These are phyloP conservation scores for Helicorthomorpha holstii DNA, from an alignment of 1,140 invertebrate species.

Conservation along the genomic window DNA sequence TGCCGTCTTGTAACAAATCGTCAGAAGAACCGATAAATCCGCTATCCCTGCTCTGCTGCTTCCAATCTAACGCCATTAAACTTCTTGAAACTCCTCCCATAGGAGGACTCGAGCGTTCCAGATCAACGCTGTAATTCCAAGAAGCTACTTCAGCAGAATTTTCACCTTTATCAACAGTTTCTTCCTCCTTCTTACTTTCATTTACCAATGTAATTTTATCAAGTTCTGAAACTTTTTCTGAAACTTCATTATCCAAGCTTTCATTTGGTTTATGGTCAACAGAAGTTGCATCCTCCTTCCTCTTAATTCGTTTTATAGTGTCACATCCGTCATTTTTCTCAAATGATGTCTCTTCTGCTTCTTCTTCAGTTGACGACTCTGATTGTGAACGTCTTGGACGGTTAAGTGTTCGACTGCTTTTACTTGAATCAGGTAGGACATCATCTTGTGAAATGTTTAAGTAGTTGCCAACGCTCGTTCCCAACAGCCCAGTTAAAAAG, in stretches of 20 bases:
- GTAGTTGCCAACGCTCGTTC: conserved; percentile 34
- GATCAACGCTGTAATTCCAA: background rate
- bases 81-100: background rate
- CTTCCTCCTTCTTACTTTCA: background rate
- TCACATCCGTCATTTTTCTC: conserved; percentile 53
- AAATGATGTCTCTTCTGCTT: conserved; percentile 26
- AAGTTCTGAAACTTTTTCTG: background rate
- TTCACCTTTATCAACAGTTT: background rate
- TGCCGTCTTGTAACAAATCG: conserved; percentile 45
- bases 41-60: conserved; percentile 65
- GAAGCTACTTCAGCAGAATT: no score
- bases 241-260: background rate
- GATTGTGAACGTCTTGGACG: background rate
- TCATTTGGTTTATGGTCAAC: background rate
- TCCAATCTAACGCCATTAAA: conserved; percentile 18
- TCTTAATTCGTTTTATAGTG: conserved; percentile 67
- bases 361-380: conserved; percentile 5
- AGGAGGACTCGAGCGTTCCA: background rate
- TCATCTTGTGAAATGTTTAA: conserved; percentile 39
- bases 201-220: background rate
- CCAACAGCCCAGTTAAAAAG: conserved; percentile 68
- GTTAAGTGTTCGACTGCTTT: background rate
- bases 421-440: conserved; percentile 22
- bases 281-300: conserved; percentile 22
- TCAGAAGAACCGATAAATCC: conserved; percentile 76